Conservation (phyloP, 2,888 invertebrate genomes). For the Pristionchus exspectatus region DNA sequence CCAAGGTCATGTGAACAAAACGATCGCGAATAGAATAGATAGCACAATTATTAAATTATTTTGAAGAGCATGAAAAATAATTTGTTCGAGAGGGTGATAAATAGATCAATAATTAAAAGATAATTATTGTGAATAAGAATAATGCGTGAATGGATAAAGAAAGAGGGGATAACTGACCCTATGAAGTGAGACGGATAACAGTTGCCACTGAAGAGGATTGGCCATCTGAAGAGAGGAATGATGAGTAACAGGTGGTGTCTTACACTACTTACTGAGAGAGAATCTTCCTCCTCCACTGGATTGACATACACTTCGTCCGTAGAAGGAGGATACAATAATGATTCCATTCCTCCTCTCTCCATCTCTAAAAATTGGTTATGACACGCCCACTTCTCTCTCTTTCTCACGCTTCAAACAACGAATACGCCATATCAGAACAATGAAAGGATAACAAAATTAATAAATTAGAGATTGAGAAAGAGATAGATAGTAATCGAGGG, state of each 20-base stretch:
- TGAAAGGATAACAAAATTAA: background rate
- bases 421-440: background rate
- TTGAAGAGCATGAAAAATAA: background rate
- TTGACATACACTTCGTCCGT: background rate
- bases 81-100: background rate
- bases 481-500: background rate
- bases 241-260: slow-evolving; percentile 31
- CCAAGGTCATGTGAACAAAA: no score
- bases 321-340: background rate
- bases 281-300: slow-evolving; percentile 29
- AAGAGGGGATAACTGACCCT: slow-evolving; percentile 63
- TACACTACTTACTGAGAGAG: slow-evolving; percentile 44
- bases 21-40: no score
- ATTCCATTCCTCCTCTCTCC: background rate
- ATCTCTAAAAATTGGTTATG: background rate
- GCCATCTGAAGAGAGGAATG: slow-evolving; percentile 50
- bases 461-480: background rate
- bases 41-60: background rate
- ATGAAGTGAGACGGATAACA: slow-evolving; percentile 76
- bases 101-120: background rate
- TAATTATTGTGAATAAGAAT: background rate
- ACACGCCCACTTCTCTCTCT: background rate
- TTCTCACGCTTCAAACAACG: background rate
- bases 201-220: slow-evolving; percentile 69
- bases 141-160: background rate